A percentile compares a stretch with the other conserved stretches of the same genome.
These are phyloP conservation scores for Melitaea athalia DNA, from an alignment of 2,888 invertebrate species.

Conservation along the genomic window DNA sequence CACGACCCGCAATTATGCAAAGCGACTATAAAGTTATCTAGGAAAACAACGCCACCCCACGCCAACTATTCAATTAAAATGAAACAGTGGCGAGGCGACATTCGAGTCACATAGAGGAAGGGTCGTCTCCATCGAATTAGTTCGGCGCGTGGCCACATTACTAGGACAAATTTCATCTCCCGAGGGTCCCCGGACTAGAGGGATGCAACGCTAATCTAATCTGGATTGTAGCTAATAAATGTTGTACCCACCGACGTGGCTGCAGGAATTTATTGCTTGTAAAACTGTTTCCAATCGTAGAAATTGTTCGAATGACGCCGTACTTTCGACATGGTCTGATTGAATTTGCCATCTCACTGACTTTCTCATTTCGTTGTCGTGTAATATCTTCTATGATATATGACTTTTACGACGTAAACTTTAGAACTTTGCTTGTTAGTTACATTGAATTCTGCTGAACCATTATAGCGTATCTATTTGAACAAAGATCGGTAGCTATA, in stretches of 20 bases:
- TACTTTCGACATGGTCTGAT: conserved; percentile 66
- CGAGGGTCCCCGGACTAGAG: conserved; percentile 57
- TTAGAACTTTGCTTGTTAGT: neutral
- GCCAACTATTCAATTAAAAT: conserved; percentile 81
- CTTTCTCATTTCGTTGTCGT: conserved; percentile 47
- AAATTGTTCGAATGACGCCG: conserved; percentile 70
- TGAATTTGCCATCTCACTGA: conserved; percentile 74
- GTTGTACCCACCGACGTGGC: conserved; percentile 73
- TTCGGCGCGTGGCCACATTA: conserved; percentile 80
- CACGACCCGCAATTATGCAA: conserved; percentile 76
- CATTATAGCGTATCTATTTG: too few relatives aligned
- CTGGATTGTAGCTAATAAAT: conserved; percentile 81
- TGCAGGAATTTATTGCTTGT: conserved; percentile 80
- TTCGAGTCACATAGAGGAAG: conserved; percentile 74
- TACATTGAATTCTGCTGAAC: too few relatives aligned
- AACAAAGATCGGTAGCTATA: too few relatives aligned
- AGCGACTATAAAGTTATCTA: conserved; percentile 77
- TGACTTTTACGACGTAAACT: conserved; percentile 13
- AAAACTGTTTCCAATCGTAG: conserved; percentile 82
- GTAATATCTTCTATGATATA: conserved; percentile 27
- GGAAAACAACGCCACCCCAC: conserved; percentile 76
- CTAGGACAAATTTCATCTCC: conserved; percentile 77
- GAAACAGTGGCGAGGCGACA: conserved; percentile 71
- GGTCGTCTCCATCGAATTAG: conserved; percentile 77
- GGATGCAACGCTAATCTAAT: conserved; percentile 82